Base-by-base conservation (phyloP, 2,888 invertebrate genomes). In the Harpalus rufipes region DNA sequence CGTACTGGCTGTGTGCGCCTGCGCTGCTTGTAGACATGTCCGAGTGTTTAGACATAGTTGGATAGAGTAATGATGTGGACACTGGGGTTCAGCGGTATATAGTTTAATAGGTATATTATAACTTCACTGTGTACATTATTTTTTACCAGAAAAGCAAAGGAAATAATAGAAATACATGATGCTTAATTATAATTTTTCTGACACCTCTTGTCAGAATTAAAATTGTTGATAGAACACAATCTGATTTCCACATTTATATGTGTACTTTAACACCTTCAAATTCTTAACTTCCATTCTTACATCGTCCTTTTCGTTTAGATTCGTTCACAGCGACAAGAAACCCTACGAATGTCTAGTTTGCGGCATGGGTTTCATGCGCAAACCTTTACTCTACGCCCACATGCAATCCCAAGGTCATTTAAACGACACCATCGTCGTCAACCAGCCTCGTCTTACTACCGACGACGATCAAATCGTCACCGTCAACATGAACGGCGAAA, bases 251-350 rank as follows among this genome's bases (percentile, higher is more conserved):
- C 32, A 21, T 21, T 32, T 32, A 32, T 5, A 32, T 32, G 6
- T 51, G 4, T 51, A 51, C 44, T 51, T 51, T 7, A 12, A 44
- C 44, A 44, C 44, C 6, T 12, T 51, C 10, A 51, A 12, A 51
- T 51, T 51, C 44, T 0, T 10, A 12, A 5, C 32, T 32, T 6
- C 5, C 6, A 32, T 32, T 32, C 32, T 32, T 4, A 32, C 5
- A 32, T 6, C 32, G 0, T 32, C 32, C 32, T 5, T 32, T 56
- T 78, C 5, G 41, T 81, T 7, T 21, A 85, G 96, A 41, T 97
- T 96, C 90, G 95, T 96, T 72, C 97, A 97, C 91, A 96, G 96
- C 88, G 95, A 96, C 89, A 96, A 96, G 89, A 97, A 97, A 88
- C 97, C 96, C 0, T 97, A 96, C 90, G 96, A 96, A 90, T 97